Percentiles rank a stretch among this genome's conserved stretches.
phyloP scores from a whole-genome alignment of 2,113 vertebrate species.

The Oenanthe melanoleuca region DNA sequence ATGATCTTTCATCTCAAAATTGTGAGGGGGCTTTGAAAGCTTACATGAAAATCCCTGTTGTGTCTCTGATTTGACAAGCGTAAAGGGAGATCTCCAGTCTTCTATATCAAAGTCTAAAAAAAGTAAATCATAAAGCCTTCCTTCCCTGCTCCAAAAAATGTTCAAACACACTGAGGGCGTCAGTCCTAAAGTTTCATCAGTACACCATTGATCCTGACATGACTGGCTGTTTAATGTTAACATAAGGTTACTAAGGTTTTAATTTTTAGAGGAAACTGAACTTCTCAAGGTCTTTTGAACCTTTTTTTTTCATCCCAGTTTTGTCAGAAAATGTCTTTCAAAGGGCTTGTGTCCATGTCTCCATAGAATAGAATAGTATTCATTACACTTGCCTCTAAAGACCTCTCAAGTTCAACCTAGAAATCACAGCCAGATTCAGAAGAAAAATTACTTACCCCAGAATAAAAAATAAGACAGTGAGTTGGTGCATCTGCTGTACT shows the following conservation, averaged over 20 bases:
- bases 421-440: background rate
- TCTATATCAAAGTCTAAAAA: background rate
- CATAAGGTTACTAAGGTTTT: background rate
- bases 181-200: background rate
- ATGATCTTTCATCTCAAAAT: background rate
- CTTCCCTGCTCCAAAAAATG: background rate
- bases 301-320: background rate
- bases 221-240: background rate
- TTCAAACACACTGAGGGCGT: background rate
- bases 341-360: background rate
- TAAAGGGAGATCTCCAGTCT: background rate
- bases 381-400: background rate
- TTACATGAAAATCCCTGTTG: background rate
- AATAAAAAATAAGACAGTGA: background rate
- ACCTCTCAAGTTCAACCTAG: background rate
- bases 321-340: background rate
- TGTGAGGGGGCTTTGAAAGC: background rate
- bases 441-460: background rate
- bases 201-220: background rate
- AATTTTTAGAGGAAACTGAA: background rate
- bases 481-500: background rate
- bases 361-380: background rate
- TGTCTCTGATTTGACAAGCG: background rate
- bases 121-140: background rate
- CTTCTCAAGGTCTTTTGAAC: background rate